Conservation (phyloP, 2,113 vertebrate genomes). For the Microcebus griseorufus region DNA sequence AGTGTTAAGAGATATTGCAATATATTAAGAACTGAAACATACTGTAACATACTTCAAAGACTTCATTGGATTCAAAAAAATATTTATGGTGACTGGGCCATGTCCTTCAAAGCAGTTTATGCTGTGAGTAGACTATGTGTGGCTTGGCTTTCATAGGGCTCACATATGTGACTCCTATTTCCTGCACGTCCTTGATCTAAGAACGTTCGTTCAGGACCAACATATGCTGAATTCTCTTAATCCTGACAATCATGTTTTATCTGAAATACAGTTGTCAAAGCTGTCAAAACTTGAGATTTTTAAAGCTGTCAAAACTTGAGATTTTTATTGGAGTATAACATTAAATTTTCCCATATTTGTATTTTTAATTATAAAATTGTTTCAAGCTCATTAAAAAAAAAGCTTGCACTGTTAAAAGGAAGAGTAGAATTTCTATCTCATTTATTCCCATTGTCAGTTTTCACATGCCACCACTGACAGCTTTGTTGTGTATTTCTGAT, state of each 20-base stretch:
- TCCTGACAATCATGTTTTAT: neutral
- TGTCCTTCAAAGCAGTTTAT: neutral
- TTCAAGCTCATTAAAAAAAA: constrained; percentile 17
- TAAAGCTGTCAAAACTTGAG: neutral
- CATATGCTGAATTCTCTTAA: neutral
- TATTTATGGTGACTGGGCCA: neutral
- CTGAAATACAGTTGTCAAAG: neutral
- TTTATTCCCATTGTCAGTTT: neutral
- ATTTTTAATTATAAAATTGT: constrained; percentile 23
- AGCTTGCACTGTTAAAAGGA: neutral
- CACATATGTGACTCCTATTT: neutral
- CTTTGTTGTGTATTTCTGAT: neutral
- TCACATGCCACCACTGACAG: neutral
- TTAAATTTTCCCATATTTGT: neutral
- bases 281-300: neutral
- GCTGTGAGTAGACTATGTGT: neutral
- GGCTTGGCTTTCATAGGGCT: neutral
- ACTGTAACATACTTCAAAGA: neutral
- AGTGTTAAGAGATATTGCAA: neutral
- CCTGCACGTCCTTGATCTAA: neutral
- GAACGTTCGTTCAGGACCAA: neutral
- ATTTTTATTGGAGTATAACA: neutral
- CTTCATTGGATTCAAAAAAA: neutral
- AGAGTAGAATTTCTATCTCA: neutral
- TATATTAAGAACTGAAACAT: neutral